phyloP scores from a whole-genome alignment of 2,113 vertebrate genomes.

The Gavia stellata region DNA sequence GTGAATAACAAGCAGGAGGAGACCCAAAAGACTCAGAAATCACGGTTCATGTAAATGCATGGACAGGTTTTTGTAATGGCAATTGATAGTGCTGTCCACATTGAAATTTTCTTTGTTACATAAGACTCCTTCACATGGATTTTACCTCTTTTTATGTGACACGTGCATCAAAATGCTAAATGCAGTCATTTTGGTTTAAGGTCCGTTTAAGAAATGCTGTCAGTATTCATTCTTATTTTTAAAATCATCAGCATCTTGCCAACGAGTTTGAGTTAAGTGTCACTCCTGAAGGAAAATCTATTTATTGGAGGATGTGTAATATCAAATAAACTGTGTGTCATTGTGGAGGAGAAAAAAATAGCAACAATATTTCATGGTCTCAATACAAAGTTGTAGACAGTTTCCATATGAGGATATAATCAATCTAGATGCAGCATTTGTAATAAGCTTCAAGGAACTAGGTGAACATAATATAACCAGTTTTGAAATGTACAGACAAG shows the following conservation, averaged over 20 bases:
- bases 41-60: neutral
- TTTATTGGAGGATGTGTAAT: neutral
- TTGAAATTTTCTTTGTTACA: neutral
- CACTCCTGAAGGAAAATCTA: neutral
- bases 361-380: neutral
- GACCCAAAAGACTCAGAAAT: neutral
- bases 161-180: neutral
- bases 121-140: neutral
- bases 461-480: neutral
- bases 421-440: neutral
- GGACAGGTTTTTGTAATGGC: neutral
- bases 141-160: neutral
- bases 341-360: neutral
- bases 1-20: neutral
- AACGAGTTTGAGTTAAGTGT: neutral
- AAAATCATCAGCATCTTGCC: neutral
- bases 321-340: neutral
- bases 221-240: neutral
- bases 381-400: neutral
- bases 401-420: neutral
- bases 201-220: neutral
- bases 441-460: neutral
- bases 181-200: neutral
- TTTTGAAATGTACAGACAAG: neutral
- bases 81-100: neutral